Evolutionary conservation across 1,140 invertebrate genomes (phyloP).

Genomic region (Coelopa frigida): DNA sequence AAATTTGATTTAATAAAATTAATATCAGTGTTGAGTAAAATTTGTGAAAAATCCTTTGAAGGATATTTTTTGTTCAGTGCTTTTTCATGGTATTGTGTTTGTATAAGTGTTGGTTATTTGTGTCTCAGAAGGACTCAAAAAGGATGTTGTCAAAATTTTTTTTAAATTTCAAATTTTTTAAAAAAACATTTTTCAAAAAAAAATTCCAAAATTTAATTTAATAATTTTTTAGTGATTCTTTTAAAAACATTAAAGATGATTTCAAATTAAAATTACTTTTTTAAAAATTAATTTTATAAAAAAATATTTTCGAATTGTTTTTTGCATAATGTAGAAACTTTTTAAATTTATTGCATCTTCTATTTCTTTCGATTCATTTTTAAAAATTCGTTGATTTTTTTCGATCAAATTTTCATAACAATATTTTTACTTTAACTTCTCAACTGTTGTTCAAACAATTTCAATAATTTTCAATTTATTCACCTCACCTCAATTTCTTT

Average conservation of each 20-base stretch:
- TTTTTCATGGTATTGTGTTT: too few relatives aligned
- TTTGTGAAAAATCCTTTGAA: too few relatives aligned
- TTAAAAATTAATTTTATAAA: background rate
- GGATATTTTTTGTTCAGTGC: too few relatives aligned
- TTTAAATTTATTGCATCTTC: background rate
- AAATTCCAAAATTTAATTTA: background rate
- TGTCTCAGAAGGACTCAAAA: too few relatives aligned
- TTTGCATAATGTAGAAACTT: background rate
- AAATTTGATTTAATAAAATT: background rate
- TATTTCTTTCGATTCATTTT: too few relatives aligned
- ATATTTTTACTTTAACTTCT: background rate
- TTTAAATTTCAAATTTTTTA: background rate
- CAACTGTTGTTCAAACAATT: too few relatives aligned
- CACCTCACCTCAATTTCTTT: too few relatives aligned
- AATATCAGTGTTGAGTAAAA: background rate
- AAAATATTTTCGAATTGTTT: background rate
- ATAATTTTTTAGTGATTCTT: background rate
- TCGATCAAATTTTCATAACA: background rate
- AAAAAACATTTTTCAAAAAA: background rate
- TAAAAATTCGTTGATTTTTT: background rate
- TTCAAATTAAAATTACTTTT: background rate
- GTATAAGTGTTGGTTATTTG: too few relatives aligned
- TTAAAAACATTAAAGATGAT: constrained; percentile 1
- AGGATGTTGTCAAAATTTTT: too few relatives aligned
- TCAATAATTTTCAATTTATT: too few relatives aligned